Percentiles rank a stretch among this genome's conserved stretches.
Evolutionary conservation across 2,797 vertebrate species (phyloP).

Genomic region (Caiman crocodilus): DNA sequence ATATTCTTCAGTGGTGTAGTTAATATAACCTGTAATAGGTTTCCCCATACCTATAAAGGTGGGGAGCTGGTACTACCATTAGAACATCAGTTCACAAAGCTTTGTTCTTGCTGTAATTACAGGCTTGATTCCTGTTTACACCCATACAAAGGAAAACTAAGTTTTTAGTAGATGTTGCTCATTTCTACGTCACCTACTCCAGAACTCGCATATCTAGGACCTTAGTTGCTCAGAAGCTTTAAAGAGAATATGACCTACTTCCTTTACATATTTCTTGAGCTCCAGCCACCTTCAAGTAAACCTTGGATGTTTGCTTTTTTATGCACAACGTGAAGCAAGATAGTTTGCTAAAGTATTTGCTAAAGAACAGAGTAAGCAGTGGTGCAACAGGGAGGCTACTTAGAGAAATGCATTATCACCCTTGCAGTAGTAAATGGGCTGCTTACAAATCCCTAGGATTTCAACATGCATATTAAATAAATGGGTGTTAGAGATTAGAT

Average conservation of each 20-base stretch:
- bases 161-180: neutral
- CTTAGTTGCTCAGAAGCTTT: neutral
- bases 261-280: neutral
- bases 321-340: neutral
- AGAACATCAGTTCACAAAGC: neutral
- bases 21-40: neutral
- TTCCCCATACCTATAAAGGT: neutral
- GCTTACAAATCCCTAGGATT: conserved; percentile 62
- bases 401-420: conserved; percentile 45
- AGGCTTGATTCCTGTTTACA: neutral
- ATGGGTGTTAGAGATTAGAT: conserved; percentile 70
- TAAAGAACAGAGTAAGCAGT: conserved; percentile 22
- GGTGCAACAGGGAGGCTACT: conserved; percentile 20
- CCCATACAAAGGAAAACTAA: fast-evolving
- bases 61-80: neutral
- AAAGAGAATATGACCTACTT: neutral
- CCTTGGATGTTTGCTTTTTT: neutral
- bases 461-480: conserved; percentile 53
- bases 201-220: neutral
- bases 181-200: neutral
- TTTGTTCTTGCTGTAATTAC: neutral
- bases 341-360: neutral
- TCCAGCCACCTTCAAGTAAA: neutral
- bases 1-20: neutral
- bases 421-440: conserved; percentile 18